phyloP scores from a whole-genome alignment of 2,888 invertebrate species.

The Esperia sulphurella region DNA sequence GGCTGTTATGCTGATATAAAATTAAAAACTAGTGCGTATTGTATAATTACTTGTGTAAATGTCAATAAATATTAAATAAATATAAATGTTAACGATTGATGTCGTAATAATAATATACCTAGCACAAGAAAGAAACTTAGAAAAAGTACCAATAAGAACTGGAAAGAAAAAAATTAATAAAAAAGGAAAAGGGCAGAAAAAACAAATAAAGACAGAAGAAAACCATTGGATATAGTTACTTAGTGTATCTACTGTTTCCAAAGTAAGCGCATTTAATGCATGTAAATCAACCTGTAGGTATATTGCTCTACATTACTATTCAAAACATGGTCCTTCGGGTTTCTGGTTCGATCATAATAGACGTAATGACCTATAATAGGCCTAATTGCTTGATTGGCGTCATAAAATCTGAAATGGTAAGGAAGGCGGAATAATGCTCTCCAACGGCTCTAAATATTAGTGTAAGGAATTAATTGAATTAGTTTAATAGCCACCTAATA shows the following conservation, averaged over 20 bases:
- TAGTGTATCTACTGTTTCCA: not conserved
- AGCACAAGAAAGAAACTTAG: no score
- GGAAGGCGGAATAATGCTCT: constrained; percentile 11
- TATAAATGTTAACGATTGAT: no score
- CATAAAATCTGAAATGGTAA: constrained; percentile 46
- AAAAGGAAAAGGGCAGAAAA: no score
- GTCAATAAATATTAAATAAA: no score
- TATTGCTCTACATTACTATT: constrained; percentile 41
- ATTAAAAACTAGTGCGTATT: no score
- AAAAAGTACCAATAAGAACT: no score
- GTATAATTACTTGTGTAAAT: no score
- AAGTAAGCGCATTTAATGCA: constrained; percentile 2
- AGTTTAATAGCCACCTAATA: constrained; percentile 33
- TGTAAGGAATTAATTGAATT: constrained; percentile 47
- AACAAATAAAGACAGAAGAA: not conserved
- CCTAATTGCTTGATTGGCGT: constrained; percentile 60
- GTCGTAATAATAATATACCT: no score
- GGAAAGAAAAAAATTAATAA: no score
- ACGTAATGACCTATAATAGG: constrained; percentile 58
- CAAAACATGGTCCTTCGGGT: constrained; percentile 36
- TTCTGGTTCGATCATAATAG: constrained; percentile 49
- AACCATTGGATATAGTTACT: no score
- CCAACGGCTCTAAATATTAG: constrained; percentile 16
- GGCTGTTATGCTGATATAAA: not conserved
- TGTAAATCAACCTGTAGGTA: constrained; percentile 9